Evolutionary conservation across 2,113 vertebrate species (phyloP).

Genomic region (Albula glossodonta): DNA sequence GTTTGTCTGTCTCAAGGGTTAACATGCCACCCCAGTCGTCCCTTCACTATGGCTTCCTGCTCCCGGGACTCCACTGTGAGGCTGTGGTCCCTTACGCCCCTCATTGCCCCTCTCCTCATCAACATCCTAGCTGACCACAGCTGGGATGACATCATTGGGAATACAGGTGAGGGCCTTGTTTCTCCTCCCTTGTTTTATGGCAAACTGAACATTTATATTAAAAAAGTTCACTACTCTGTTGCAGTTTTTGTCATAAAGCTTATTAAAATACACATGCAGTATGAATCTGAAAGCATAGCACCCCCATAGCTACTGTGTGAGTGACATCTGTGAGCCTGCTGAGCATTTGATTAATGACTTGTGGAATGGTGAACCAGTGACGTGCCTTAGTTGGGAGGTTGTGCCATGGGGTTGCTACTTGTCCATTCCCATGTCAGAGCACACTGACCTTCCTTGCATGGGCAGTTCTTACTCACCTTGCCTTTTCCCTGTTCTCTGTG

Average conservation of each 20-base stretch:
- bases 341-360: too few relatives aligned
- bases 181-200: too few relatives aligned
- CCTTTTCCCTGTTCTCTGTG: neutral
- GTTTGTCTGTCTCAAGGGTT: constrained; percentile 70
- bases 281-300: too few relatives aligned
- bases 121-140: constrained; percentile 82
- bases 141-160: constrained; percentile 92
- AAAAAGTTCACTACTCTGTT: too few relatives aligned
- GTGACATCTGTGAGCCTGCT: too few relatives aligned
- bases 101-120: constrained; percentile 85
- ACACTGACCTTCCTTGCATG: neutral
- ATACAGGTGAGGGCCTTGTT: constrained; percentile 74
- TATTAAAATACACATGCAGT: too few relatives aligned
- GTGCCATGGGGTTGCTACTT: neutral
- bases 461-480: neutral
- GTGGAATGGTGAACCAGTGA: neutral
- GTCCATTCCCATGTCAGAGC: neutral
- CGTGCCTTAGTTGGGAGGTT: neutral
- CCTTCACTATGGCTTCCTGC: constrained; percentile 96
- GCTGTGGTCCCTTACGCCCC: constrained; percentile 89
- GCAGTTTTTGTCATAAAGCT: too few relatives aligned
- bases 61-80: constrained; percentile 96
- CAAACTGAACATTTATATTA: too few relatives aligned
- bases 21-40: constrained; percentile 87
- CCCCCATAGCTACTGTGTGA: too few relatives aligned